phyloP scores from a whole-genome alignment of 2,113 vertebrate species.

The Fregata magnificens region DNA sequence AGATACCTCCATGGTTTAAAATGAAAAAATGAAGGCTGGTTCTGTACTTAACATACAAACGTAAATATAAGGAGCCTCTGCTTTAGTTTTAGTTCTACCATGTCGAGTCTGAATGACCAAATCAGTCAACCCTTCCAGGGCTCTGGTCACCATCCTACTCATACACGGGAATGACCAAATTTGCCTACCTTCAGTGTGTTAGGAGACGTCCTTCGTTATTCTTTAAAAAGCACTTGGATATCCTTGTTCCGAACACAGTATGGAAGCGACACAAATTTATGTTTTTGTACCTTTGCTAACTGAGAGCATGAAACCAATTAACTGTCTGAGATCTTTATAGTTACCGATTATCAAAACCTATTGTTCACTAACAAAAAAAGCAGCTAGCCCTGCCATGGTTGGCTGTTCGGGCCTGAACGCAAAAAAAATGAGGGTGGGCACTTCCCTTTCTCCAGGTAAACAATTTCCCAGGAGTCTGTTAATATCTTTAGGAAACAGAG shows the following conservation, averaged over 20 bases:
- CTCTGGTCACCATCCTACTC: not conserved
- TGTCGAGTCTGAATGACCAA: not conserved
- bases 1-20: not conserved
- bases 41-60: not conserved
- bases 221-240: not conserved
- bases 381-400: not conserved
- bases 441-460: constrained; percentile 8
- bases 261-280: not conserved
- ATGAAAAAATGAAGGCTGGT: not conserved
- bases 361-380: not conserved
- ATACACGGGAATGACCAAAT: rapidly evolving
- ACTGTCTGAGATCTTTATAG: not conserved
- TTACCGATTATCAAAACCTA: not conserved
- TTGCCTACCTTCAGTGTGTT: not conserved
- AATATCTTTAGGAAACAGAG: constrained; percentile 34
- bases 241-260: not conserved
- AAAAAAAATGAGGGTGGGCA: not conserved
- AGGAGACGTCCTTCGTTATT: rapidly evolving
- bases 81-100: not conserved
- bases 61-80: not conserved
- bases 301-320: not conserved
- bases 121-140: not conserved
- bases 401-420: not conserved
- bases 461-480: constrained; percentile 4
- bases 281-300: not conserved